These are phyloP conservation scores for Lasioglossum baleicum DNA, from an alignment of 1,140 invertebrate genomes.

Conservation along the genomic window DNA sequence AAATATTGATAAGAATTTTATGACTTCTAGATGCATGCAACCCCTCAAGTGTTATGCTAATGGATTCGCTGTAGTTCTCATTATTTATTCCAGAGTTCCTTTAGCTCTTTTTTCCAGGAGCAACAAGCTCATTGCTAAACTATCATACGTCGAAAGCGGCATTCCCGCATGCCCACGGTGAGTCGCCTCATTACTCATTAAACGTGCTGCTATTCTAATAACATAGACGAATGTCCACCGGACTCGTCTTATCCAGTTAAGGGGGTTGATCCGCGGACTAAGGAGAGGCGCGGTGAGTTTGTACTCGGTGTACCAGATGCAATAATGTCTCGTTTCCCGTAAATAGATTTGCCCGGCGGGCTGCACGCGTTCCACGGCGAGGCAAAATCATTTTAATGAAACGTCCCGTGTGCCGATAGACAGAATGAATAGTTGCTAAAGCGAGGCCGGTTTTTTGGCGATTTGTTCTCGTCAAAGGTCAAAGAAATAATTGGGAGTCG, in stretches of 20 bases:
- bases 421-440: not conserved
- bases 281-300: not conserved
- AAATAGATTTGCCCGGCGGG: slow-evolving; percentile 34
- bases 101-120: not conserved
- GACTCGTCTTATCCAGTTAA: slow-evolving; percentile 7
- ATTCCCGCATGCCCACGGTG: slow-evolving; percentile 5
- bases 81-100: not conserved
- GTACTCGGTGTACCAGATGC: slow-evolving; percentile 26
- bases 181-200: slow-evolving; percentile 27
- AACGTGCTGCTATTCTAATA: slow-evolving; percentile 27
- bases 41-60: too few relatives aligned
- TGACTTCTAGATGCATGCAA: too few relatives aligned
- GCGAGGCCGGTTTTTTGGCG: not conserved
- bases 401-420: slow-evolving; percentile 4
- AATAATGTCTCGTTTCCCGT: slow-evolving; percentile 31
- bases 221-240: slow-evolving; percentile 6
- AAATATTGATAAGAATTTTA: too few relatives aligned
- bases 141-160: not conserved
- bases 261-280: slow-evolving; percentile 17
- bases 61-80: too few relatives aligned
- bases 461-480: slow-evolving; percentile 1
- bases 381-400: slow-evolving; percentile 20
- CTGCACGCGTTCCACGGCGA: slow-evolving; percentile 21
- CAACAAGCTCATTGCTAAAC: not conserved
- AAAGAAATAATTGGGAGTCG: not conserved